Conservation (phyloP, 2,797 vertebrate genomes). For the Onychomys leucogaster region DNA sequence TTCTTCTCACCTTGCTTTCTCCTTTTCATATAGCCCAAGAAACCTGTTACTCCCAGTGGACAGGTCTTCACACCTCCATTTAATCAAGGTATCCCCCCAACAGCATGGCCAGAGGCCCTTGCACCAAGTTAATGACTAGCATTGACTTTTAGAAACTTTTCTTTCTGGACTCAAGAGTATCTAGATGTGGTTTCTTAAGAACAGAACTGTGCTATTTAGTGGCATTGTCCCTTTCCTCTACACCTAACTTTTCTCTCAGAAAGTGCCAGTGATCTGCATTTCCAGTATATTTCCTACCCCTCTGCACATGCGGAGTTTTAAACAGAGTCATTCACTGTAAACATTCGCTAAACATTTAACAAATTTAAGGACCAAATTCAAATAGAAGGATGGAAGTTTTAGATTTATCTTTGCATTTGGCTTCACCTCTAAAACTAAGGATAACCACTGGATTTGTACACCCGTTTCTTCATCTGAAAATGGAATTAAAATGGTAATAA, state of each 20-base stretch:
- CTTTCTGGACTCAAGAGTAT: not conserved
- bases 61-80: not conserved
- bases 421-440: not conserved
- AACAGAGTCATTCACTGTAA: not conserved
- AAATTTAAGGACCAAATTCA: not conserved
- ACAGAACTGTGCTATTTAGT: not conserved
- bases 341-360: not conserved
- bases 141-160: not conserved
- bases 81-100: not conserved
- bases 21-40: not conserved
- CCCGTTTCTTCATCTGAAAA: not conserved
- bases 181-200: not conserved
- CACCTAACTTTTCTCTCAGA: not conserved
- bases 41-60: not conserved
- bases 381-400: not conserved
- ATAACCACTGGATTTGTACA: conserved; percentile 12
- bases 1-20: not conserved
- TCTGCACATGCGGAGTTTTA: not conserved
- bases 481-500: not conserved
- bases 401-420: not conserved
- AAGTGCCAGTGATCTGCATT: not conserved
- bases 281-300: not conserved
- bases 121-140: not conserved
- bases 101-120: not conserved
- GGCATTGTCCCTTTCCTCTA: not conserved